A percentile compares a stretch with the other conserved stretches of the same genome.
Evolutionary conservation across 1,140 invertebrate genomes (phyloP).

Genomic region (Meteorus sp.): DNA sequence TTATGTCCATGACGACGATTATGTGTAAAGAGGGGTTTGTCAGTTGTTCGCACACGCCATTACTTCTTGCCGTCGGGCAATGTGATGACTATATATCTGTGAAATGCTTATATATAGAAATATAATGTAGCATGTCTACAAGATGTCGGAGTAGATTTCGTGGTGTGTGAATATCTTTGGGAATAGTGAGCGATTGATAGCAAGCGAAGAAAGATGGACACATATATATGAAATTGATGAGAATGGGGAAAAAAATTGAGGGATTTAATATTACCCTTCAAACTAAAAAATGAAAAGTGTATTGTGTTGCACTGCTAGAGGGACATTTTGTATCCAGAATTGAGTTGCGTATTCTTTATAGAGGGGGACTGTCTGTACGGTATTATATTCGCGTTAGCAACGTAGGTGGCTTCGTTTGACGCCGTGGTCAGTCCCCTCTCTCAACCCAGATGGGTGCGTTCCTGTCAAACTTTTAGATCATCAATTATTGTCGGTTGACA

Average conservation of each 20-base stretch:
- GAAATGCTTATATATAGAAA: no score
- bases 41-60: constrained; percentile 46
- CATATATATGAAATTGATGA: background rate
- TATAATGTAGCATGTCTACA: no score
- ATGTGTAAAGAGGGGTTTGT: constrained; percentile 45
- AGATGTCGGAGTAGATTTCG: constrained; percentile 9
- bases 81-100: constrained; percentile 29
- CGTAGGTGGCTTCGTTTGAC: constrained; percentile 32
- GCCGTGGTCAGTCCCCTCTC: constrained; percentile 44
- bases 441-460: no score
- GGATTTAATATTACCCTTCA: constrained; percentile 32
- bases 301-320: constrained; percentile 38
- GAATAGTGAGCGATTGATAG: background rate
- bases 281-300: constrained; percentile 51
- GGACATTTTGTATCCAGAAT: background rate
- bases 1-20: constrained; percentile 48
- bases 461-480: constrained; percentile 42
- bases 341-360: background rate
- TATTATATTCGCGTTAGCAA: constrained; percentile 53
- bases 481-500: no score
- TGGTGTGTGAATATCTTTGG: background rate
- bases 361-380: constrained; percentile 29
- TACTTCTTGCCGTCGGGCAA: constrained; percentile 47
- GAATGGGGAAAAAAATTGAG: background rate
- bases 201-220: no score